phyloP scores from a whole-genome alignment of 2,113 vertebrate genomes.

The Regulus satrapa region DNA sequence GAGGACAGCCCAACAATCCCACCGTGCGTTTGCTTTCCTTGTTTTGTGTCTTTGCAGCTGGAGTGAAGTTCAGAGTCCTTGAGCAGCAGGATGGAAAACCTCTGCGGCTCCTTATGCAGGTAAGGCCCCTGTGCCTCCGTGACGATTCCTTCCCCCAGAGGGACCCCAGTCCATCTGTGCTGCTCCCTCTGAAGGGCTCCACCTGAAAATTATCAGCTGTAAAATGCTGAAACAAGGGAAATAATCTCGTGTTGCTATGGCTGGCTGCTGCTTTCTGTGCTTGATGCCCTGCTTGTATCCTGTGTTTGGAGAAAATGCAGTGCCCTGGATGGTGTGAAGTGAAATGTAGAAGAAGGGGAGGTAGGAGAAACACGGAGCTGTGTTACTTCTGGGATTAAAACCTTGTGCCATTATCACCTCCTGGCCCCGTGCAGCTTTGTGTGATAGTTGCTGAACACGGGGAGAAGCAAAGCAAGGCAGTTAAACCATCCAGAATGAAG shows the following conservation, averaged over 20 bases:
- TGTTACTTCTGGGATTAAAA: background rate
- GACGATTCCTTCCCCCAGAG: background rate
- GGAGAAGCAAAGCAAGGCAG: background rate
- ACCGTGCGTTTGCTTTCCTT: background rate
- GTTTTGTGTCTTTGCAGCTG: conserved; percentile 75
- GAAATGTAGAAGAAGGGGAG: background rate
- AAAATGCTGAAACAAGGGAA: background rate
- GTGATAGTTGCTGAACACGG: background rate
- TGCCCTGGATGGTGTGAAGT: background rate
- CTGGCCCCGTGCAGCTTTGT: background rate
- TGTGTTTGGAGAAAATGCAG: background rate
- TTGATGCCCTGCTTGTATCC: background rate
- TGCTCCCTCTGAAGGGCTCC: background rate
- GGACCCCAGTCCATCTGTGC: background rate
- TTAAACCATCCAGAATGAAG: background rate
- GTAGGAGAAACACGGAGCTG: background rate
- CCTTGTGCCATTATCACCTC: background rate
- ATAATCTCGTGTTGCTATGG: background rate
- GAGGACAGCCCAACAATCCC: background rate
- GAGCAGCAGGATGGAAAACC: conserved; percentile 82
- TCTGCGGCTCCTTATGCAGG: conserved; percentile 94
- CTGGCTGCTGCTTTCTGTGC: background rate
- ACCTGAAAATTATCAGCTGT: background rate
- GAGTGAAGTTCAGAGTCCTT: conserved; percentile 90
- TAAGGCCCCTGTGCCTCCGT: conserved; percentile 21